Evolutionary conservation across 2,113 vertebrate species (phyloP).

Genomic region (Myotis yumanensis): DNA sequence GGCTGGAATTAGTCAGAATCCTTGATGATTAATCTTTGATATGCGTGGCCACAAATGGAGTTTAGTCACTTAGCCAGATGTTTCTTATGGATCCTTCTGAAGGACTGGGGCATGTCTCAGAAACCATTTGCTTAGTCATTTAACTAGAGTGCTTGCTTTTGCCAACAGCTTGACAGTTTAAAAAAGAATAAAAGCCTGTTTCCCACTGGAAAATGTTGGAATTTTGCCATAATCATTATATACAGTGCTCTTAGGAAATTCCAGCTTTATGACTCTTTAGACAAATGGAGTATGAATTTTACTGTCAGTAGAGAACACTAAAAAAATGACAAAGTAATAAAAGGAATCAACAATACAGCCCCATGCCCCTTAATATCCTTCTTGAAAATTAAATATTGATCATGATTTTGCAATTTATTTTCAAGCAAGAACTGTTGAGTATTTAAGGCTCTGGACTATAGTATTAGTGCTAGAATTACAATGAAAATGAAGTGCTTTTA

Average conservation of each 20-base stretch:
- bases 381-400: constrained; percentile 2
- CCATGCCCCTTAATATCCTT: background rate
- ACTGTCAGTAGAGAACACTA: constrained; percentile 38
- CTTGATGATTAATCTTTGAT: constrained; percentile 68
- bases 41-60: constrained; percentile 25
- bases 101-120: constrained; percentile 51
- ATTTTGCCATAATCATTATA: constrained; percentile 71
- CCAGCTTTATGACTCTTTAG: background rate
- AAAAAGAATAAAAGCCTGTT: constrained; percentile 65
- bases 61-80: constrained; percentile 61
- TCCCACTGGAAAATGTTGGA: constrained; percentile 56
- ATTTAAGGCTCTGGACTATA: background rate
- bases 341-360: background rate
- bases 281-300: constrained; percentile 54
- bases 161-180: constrained; percentile 71
- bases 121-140: constrained; percentile 76
- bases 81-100: constrained; percentile 53
- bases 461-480: background rate
- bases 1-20: constrained; percentile 65
- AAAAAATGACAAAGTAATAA: constrained; percentile 47
- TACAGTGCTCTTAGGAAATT: constrained; percentile 65
- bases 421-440: background rate
- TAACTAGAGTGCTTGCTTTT: constrained; percentile 74
- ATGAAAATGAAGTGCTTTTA: constrained; percentile 42
- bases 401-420: constrained; percentile 11